These are phyloP conservation scores for Akabosia matsudoensis DNA, from an alignment of 1,140 invertebrate species.

Conservation along the genomic window DNA sequence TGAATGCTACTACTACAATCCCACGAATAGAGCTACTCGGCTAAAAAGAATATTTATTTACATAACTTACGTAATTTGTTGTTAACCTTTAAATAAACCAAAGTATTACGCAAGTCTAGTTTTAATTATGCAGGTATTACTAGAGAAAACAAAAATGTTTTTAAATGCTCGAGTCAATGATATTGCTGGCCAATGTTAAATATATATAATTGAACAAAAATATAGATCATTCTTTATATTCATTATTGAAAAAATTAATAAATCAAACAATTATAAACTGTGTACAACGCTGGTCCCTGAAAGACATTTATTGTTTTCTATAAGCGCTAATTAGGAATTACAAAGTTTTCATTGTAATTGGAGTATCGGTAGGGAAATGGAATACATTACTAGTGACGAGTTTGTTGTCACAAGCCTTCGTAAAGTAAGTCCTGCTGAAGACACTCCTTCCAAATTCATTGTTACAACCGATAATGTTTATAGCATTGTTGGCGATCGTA, in stretches of 20 bases:
- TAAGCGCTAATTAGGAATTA: too few relatives aligned
- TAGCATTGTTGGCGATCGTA: constrained; percentile 25
- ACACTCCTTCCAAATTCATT: constrained; percentile 39
- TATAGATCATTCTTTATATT: constrained; percentile 3
- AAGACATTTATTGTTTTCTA: too few relatives aligned
- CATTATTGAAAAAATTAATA: not conserved
- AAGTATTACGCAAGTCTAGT: constrained; percentile 1
- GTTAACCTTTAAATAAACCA: not conserved
- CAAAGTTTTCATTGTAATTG: constrained; percentile 23
- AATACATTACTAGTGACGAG: constrained; percentile 32
- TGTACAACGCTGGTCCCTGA: not conserved
- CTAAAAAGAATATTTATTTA: not conserved
- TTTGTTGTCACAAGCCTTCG: constrained; percentile 32
- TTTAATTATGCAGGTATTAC: not conserved
- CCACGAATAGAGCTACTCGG: too few relatives aligned
- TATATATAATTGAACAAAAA: not conserved
- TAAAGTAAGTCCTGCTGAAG: constrained; percentile 31
- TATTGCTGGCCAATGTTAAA: constrained; percentile 19
- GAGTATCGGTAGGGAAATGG: constrained; percentile 32
- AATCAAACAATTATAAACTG: not conserved
- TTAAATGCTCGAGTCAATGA: constrained; percentile 15
- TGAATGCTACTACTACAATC: too few relatives aligned
- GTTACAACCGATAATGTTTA: constrained; percentile 38
- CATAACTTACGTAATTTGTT: not conserved
- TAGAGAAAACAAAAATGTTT: not conserved